phyloP scores from a whole-genome alignment of 23 tunicate genomes.

The Halocynthia roretzi region DNA sequence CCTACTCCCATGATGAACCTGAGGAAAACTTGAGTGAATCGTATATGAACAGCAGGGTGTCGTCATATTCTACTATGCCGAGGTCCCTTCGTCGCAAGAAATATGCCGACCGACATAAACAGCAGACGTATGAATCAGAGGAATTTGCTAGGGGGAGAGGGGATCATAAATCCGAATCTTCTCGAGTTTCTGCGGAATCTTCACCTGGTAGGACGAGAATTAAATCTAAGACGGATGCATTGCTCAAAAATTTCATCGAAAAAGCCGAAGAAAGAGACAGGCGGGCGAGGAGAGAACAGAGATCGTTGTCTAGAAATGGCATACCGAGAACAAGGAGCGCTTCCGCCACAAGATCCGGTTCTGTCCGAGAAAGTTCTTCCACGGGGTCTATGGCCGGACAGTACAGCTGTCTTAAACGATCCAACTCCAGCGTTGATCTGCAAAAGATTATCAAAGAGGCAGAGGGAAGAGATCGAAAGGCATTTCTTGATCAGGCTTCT shows the following conservation, averaged over 20 bases:
- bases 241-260: slow-evolving; percentile 43
- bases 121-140: neutral
- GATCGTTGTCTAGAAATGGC: slow-evolving; percentile 1
- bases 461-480: slow-evolving; percentile 47
- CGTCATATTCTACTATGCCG: neutral
- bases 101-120: neutral
- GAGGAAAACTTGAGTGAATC: neutral
- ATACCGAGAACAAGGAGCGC: slow-evolving; percentile 33
- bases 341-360: slow-evolving; percentile 15
- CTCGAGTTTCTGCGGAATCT: neutral
- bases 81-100: neutral
- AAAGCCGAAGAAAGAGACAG: slow-evolving; percentile 59
- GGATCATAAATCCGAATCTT: neutral
- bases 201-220: neutral
- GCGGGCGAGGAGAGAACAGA: slow-evolving; percentile 39
- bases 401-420: slow-evolving; percentile 14
- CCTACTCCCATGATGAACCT: neutral
- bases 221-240: slow-evolving; percentile 13
- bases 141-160: neutral
- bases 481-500: slow-evolving; percentile 51
- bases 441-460: slow-evolving; percentile 39
- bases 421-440: slow-evolving; percentile 32
- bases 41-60: neutral
- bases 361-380: slow-evolving; percentile 1
- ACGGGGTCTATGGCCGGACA: neutral